These are phyloP conservation scores for Excalfactoria chinensis DNA, from an alignment of 2,113 vertebrate species.

Conservation along the genomic window DNA sequence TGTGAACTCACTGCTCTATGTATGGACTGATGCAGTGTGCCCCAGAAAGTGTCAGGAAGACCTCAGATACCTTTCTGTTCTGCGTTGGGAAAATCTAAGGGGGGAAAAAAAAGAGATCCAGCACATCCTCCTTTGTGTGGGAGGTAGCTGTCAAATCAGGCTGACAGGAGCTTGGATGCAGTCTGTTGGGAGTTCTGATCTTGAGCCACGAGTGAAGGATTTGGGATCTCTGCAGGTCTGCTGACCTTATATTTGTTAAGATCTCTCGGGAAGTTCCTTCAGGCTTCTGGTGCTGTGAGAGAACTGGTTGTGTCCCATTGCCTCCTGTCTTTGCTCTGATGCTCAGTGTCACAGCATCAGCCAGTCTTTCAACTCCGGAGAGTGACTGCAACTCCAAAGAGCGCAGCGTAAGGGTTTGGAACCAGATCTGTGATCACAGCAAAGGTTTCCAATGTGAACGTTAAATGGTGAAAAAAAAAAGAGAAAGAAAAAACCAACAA, in stretches of 20 bases:
- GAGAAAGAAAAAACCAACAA: background rate
- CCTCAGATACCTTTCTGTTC: background rate
- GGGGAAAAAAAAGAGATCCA: background rate
- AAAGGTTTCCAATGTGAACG: conserved; percentile 2
- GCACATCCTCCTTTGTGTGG: background rate
- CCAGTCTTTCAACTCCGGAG: background rate
- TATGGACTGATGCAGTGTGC: background rate
- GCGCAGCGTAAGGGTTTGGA: background rate
- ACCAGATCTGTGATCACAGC: background rate
- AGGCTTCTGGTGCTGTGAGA: background rate
- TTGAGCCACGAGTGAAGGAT: background rate
- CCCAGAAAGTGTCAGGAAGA: fast-evolving
- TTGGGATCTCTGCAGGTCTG: background rate
- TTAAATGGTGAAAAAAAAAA: background rate
- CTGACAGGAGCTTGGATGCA: background rate
- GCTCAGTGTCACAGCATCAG: fast-evolving
- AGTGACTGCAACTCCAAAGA: background rate
- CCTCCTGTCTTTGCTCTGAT: background rate
- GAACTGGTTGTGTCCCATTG: background rate
- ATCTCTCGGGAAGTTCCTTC: background rate
- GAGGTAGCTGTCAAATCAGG: background rate
- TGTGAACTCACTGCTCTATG: background rate
- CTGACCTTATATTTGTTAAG: background rate
- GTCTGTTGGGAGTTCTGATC: background rate
- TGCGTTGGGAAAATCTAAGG: background rate